Evolutionary conservation across 2,797 vertebrate genomes (phyloP), one percentile per base, ranked within the genome.

Genomic region (Chaetodon trifasciatus): DNA sequence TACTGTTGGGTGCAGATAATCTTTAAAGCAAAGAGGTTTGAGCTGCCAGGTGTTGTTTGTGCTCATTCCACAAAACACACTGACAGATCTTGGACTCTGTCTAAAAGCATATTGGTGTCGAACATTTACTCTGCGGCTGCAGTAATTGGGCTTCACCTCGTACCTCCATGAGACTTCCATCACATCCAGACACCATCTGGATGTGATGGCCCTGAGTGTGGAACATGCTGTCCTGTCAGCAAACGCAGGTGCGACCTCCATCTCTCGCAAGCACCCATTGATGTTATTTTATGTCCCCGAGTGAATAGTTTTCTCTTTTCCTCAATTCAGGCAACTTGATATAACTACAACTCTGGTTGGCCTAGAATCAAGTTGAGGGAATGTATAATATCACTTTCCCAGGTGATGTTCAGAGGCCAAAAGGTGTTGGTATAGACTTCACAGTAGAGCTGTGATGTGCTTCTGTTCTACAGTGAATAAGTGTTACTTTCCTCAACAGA

Each of bases 221-320:
- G 60, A 84, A 76, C 87, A 86, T 35, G 79, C 68, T 64, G 78
- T 83, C 70, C 75, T 81, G 71, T 85, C 81, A 78, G 72, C 58
- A 86, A 75, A 90, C 40, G 42, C 78, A 91, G 82, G 81, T 91
- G 86, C 84, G 88, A 83, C 82, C 83, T 79, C 67, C 77, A 66
- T 79, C 70, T 76, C 63, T 68, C 64, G 71, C 42, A 72, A 72
- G 53, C 68, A 61, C 52, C 55, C 16, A 44, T 42, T 50, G 37
- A 61, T 74, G 70, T 62, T 69, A 76, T 71, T 68, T 67, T 58
- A 73, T 70, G 46, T 73, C 60, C 70, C 58, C 39, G 5, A 37
- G 11, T 28, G 58, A 79, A 79, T 17, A 50, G 10, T 37, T 62
- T 39, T 28, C 44, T 47, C 39, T 60, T 69, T 39, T 15, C 13